Percentiles rank a stretch among this genome's conserved stretches.
Evolutionary conservation across 2,888 invertebrate species (phyloP).

Genomic region (Agonum fuliginosum): DNA sequence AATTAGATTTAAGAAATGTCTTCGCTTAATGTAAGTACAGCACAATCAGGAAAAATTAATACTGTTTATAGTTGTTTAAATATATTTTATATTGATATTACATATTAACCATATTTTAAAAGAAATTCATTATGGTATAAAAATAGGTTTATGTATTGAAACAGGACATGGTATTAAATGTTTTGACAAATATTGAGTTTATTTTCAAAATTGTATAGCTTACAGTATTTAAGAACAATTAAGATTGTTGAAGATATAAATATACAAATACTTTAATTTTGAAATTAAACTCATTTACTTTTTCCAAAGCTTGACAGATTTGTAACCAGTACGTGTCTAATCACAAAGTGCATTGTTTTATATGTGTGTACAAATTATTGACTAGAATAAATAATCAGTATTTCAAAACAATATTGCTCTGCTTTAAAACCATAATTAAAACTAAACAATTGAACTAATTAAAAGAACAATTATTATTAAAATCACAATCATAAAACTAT

Average conservation of each 20-base stretch:
- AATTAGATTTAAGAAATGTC: no score
- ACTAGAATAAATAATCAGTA: slow-evolving; percentile 44
- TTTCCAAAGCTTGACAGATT: slow-evolving; percentile 9
- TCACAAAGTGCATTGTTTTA: slow-evolving; percentile 47
- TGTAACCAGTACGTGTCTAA: slow-evolving; percentile 13
- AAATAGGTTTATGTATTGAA: slow-evolving; percentile 40
- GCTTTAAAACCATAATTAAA: no score
- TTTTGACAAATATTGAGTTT: slow-evolving; percentile 21
- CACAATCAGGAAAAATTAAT: background rate
- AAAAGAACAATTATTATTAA: background rate
- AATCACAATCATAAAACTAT: slow-evolving; percentile 6
- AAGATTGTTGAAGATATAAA: slow-evolving; percentile 13
- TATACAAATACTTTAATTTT: slow-evolving; percentile 42
- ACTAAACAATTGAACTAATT: background rate
- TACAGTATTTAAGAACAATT: slow-evolving; percentile 6
- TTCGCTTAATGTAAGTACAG: slow-evolving; percentile 1
- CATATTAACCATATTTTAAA: slow-evolving; percentile 28
- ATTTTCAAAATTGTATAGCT: slow-evolving; percentile 41
- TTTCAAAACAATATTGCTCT: slow-evolving; percentile 5
- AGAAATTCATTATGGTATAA: slow-evolving; percentile 36
- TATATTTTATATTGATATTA: slow-evolving; percentile 28
- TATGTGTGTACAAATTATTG: slow-evolving; percentile 43
- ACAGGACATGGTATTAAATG: slow-evolving; percentile 6
- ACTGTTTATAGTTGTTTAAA: slow-evolving; percentile 8
- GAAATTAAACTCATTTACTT: slow-evolving; percentile 39